These are phyloP conservation scores for Macrotus californicus DNA, from an alignment of 2,113 vertebrate species.

Conservation along the genomic window DNA sequence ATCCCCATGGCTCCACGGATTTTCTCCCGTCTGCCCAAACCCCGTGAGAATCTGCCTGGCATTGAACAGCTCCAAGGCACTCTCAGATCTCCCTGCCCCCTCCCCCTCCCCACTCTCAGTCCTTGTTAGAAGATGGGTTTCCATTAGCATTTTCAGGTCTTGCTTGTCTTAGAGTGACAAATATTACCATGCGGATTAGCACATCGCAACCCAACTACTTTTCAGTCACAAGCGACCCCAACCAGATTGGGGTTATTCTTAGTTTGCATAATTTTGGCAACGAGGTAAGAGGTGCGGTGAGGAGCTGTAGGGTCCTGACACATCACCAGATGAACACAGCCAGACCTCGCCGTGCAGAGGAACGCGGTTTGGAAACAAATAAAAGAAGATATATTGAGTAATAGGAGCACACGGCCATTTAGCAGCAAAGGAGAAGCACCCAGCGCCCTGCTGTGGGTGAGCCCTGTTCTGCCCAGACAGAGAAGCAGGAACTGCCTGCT, in stretches of 20 bases:
- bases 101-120: background rate
- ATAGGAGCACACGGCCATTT: background rate
- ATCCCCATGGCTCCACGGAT: too few species aligned
- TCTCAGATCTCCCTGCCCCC: background rate
- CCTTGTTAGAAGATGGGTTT: background rate
- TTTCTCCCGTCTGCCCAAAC: too few species aligned
- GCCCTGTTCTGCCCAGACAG: background rate
- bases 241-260: conserved; percentile 1
- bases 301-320: background rate
- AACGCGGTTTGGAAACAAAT: background rate
- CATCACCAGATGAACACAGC: background rate
- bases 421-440: background rate
- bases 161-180: conserved; percentile 5
- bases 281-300: background rate
- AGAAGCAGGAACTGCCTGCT: background rate
- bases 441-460: background rate
- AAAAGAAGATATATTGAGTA: background rate
- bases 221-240: background rate
- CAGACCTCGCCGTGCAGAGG: background rate
- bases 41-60: too few species aligned
- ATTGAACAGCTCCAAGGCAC: too few species aligned
- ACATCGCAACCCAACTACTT: conserved; percentile 27
- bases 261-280: conserved; percentile 39
- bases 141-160: background rate
- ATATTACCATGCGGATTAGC: conserved; percentile 36